Base-by-base conservation (phyloP, 1,140 invertebrate species). In the Whitmania pigra region DNA sequence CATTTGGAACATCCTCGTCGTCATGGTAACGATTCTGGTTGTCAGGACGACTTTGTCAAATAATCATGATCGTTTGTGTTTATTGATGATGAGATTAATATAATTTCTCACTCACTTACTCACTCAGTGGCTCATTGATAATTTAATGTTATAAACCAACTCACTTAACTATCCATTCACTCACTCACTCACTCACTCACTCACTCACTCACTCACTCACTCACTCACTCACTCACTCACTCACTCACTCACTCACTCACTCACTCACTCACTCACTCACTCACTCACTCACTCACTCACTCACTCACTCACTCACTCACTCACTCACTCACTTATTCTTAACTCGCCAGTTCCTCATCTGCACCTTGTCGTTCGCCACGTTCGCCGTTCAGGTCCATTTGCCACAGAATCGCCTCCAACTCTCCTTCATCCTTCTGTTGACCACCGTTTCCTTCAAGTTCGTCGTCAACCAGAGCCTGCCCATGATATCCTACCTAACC, bases 371-470 rank as follows among this genome's bases (percentile, higher is more conserved):
- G 18, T 74, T 75, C 43, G 74, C 67, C 31, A 75, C 75, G 27
- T 75, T 75, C 68, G 67, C 75, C 25, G 75, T 77, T 25, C 17
- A 68, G 22, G 70, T 60, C 54, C 57, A 71, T 25, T 43, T 76
- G 25, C 74, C 74, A 27, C 74, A 75, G 22, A 77, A 77, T 69
- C 54, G 76, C n/a, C 72, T 77, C 11, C 76, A 77, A 53, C 72
- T 76, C 53, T 73, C 71, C 6, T 77, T 73, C 66, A 77, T 75
- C 68, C 74, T 77, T n/a, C 69, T 77, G 18, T 67, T 77, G 27
- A 77, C 76, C n/a, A 69, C 74, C 6, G 75, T 77, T 18, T 72
- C 76, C 27, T 77, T 77, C 69, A 77, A 77, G 67, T 77, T 76
- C 67, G 75, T 77, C 29, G 74, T 76, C 29, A 76, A 76, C 53